phyloP scores from a whole-genome alignment of 2,113 vertebrate species.

The Kryptolebias marmoratus region DNA sequence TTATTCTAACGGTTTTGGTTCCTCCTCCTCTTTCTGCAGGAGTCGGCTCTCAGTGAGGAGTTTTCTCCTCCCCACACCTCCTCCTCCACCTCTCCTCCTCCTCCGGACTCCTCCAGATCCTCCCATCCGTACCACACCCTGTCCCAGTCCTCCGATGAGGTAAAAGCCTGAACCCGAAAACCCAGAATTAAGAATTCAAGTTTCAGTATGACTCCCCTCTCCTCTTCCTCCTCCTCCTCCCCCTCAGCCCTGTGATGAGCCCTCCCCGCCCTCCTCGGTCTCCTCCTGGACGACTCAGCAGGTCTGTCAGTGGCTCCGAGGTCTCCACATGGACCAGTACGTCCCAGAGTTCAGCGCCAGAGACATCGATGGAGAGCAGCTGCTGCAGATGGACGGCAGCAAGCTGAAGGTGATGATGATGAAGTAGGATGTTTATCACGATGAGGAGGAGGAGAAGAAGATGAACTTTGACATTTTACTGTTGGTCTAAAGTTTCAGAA shows the following conservation, averaged over 20 bases:
- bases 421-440: neutral
- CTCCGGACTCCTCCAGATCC: slow-evolving; percentile 75
- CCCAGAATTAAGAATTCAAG: neutral
- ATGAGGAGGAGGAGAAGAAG: neutral
- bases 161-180: slow-evolving; percentile 42
- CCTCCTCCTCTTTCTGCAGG: slow-evolving; percentile 67
- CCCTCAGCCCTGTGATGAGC: slow-evolving; percentile 84
- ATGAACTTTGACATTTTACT: too few relatives aligned
- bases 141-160: slow-evolving; percentile 92
- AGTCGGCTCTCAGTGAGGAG: slow-evolving; percentile 90
- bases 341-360: slow-evolving; percentile 81
- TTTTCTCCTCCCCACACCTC: slow-evolving; percentile 81
- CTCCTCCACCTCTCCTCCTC: slow-evolving; percentile 70
- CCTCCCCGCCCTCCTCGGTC: slow-evolving; percentile 62
- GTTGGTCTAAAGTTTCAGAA: too few relatives aligned
- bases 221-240: neutral
- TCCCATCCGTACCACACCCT: slow-evolving; percentile 91
- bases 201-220: neutral
- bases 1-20: neutral
- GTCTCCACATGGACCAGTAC: slow-evolving; percentile 88
- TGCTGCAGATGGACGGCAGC: slow-evolving; percentile 86
- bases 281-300: slow-evolving; percentile 86
- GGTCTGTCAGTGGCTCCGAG: slow-evolving; percentile 89
- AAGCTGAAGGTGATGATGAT: slow-evolving; percentile 85
- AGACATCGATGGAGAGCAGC: slow-evolving; percentile 83